A percentile compares a stretch with the other conserved stretches of the same genome.
These are phyloP conservation scores for Myoxocephalus aenaeus DNA, from an alignment of 2,797 vertebrate species.

Conservation along the genomic window DNA sequence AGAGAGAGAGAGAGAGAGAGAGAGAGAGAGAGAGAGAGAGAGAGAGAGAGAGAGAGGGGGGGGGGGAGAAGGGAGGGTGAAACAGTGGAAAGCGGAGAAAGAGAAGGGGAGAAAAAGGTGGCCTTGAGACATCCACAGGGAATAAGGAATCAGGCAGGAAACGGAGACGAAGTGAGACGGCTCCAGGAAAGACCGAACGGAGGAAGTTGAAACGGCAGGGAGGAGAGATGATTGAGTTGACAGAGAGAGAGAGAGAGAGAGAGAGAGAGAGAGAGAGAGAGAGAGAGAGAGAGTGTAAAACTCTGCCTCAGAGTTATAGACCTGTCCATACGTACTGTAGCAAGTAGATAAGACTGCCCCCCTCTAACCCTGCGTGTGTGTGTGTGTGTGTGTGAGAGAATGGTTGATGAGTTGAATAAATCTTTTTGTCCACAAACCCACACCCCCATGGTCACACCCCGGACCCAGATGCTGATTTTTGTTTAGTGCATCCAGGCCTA, in stretches of 20 bases:
- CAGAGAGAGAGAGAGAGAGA: conserved; percentile 28
- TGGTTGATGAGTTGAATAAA: conserved; percentile 51
- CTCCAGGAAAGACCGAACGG: conserved; percentile 43
- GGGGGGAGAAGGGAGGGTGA: conserved; percentile 11
- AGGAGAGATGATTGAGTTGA: conserved; percentile 52
- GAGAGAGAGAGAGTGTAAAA: conserved; percentile 38
- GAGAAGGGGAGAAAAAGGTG: conserved; percentile 32
- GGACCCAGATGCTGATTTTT: conserved; percentile 26
- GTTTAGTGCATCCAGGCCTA: conserved; percentile 18
- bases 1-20: conserved; percentile 1
- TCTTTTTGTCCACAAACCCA: conserved; percentile 22
- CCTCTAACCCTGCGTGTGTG: conserved; percentile 18
- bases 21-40: conserved; percentile 5
- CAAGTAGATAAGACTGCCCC: conserved; percentile 49
- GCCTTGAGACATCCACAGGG: conserved; percentile 49
- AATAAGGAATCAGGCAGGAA: conserved; percentile 37
- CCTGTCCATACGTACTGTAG: conserved; percentile 57
- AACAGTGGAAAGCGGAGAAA: conserved; percentile 40
- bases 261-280: conserved; percentile 21
- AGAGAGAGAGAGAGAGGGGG: conserved; percentile 13
- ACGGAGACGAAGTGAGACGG: conserved; percentile 20
- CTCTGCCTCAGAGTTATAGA: conserved; percentile 54
- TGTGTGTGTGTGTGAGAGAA: conserved; percentile 23
- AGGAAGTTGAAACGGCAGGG: conserved; percentile 38
- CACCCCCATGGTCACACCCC: not conserved